Percentiles rank a stretch among this genome's conserved stretches.
These are phyloP conservation scores for Karalla daura DNA, from an alignment of 2,797 vertebrate genomes.

Conservation along the genomic window DNA sequence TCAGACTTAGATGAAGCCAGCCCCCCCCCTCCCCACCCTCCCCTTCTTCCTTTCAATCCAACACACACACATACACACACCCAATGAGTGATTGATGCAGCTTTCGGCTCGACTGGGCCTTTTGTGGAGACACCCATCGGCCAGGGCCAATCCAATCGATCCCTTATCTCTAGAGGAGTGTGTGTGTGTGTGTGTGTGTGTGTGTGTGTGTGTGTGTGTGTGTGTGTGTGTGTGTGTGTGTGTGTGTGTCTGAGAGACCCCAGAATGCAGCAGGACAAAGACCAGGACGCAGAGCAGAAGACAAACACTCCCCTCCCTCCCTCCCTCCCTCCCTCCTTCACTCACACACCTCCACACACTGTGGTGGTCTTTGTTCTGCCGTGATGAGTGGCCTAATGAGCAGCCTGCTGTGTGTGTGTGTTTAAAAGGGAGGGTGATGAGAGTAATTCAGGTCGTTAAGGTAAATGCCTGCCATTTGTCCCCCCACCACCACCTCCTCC, in stretches of 20 bases:
- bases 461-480: slow-evolving; percentile 62
- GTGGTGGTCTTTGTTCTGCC: slow-evolving; percentile 72
- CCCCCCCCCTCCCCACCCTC: slow-evolving; percentile 29
- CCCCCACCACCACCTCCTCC: too few relatives aligned
- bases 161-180: slow-evolving; percentile 63
- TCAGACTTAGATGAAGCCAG: slow-evolving; percentile 58
- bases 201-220: slow-evolving; percentile 16
- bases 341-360: slow-evolving; percentile 47
- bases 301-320: slow-evolving; percentile 22
- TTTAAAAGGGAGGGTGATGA: slow-evolving; percentile 59
- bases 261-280: slow-evolving; percentile 58
- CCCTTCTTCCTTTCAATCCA: too few relatives aligned
- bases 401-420: slow-evolving; percentile 44
- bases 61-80: slow-evolving; percentile 21
- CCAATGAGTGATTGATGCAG: slow-evolving; percentile 54
- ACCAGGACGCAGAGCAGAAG: slow-evolving; percentile 41
- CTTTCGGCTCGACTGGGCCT: slow-evolving; percentile 54
- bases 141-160: slow-evolving; percentile 55
- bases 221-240: not conserved
- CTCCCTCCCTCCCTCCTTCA: not conserved
- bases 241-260: slow-evolving; percentile 20
- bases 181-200: slow-evolving; percentile 2
- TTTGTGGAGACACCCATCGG: slow-evolving; percentile 51
- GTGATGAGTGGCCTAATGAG: slow-evolving; percentile 65
- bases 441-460: slow-evolving; percentile 72